Conservation (phyloP, 2,113 vertebrate species). For the Hepsetus odoe region DNA sequence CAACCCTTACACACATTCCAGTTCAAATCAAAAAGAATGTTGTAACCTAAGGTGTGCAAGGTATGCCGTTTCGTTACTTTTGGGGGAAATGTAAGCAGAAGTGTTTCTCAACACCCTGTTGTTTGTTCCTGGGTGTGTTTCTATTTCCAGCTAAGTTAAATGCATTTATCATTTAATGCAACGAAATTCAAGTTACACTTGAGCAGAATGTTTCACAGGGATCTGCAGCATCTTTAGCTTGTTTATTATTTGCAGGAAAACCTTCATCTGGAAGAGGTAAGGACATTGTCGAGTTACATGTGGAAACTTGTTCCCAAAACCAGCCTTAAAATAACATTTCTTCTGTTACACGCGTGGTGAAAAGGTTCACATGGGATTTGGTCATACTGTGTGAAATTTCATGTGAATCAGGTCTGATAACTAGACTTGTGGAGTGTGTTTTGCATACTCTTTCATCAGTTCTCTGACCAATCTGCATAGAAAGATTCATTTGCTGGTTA, state of each 20-base stretch:
- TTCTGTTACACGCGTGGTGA: no score
- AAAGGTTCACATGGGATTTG: no score
- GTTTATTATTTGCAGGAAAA: no score
- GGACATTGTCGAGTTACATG: no score
- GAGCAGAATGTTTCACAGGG: no score
- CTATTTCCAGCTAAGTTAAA: neutral
- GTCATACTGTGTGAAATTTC: neutral
- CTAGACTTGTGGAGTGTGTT: neutral
- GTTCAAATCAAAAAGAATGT: neutral
- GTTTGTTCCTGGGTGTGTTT: neutral
- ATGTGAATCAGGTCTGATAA: neutral
- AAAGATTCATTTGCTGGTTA: neutral
- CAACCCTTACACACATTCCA: neutral
- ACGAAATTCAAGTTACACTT: neutral
- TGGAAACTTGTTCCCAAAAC: no score
- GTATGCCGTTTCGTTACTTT: constrained; percentile 14
- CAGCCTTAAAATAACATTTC: no score
- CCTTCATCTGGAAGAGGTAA: no score
- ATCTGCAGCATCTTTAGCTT: no score
- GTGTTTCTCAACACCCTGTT: neutral
- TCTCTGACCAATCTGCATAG: neutral
- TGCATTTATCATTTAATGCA: neutral
- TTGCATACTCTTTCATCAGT: neutral
- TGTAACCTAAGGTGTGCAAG: neutral
- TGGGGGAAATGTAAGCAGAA: neutral